phyloP scores from a whole-genome alignment of 2,113 vertebrate genomes.

The Microcebus tavaratra region DNA sequence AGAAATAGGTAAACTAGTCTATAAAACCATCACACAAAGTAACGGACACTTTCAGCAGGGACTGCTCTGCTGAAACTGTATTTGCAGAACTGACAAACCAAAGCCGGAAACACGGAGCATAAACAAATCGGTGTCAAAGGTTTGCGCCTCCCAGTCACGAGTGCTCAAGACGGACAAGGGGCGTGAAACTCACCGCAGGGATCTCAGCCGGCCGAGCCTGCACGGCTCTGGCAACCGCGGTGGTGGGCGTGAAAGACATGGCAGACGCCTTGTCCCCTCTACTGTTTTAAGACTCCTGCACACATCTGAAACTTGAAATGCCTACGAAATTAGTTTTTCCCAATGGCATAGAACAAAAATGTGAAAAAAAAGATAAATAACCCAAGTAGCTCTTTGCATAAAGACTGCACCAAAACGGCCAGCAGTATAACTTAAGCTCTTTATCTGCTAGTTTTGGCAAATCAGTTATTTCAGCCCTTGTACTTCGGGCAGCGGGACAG shows the following conservation, averaged over 20 bases:
- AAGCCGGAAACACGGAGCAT: neutral
- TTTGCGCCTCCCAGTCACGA: neutral
- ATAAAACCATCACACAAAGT: accelerated
- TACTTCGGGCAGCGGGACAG: accelerated
- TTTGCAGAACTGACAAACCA: neutral
- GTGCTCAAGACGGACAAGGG: neutral
- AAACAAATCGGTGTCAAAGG: too few species aligned
- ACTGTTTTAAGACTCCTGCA: neutral
- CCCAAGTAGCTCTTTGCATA: neutral
- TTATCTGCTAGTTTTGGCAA: neutral
- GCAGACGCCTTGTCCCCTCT: neutral
- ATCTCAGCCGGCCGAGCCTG: neutral
- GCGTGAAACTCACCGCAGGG: neutral
- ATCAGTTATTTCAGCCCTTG: too few species aligned
- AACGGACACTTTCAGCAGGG: neutral
- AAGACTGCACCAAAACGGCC: neutral
- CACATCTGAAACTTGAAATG: neutral
- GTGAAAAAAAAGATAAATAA: neutral
- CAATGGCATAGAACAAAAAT: neutral
- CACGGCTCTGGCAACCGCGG: accelerated
- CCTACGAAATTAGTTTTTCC: neutral
- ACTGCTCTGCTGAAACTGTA: neutral
- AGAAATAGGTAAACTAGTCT: neutral
- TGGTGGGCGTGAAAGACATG: accelerated
- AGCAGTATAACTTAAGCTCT: neutral